These are phyloP conservation scores for Caerostris extrusa DNA, from an alignment of 1,140 invertebrate genomes.

Conservation along the genomic window DNA sequence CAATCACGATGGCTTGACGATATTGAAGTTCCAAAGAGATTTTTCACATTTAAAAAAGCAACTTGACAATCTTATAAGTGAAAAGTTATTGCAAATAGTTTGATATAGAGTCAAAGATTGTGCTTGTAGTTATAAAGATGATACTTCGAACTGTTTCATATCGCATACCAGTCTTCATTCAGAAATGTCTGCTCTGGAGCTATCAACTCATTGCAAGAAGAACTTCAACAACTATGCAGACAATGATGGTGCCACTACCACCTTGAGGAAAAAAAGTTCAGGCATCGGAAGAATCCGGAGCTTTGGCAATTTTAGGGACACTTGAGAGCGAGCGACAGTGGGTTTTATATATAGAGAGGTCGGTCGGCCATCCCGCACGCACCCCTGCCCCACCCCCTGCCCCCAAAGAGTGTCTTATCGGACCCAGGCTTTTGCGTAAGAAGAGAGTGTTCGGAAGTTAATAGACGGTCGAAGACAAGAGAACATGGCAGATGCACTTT, in stretches of 20 bases:
- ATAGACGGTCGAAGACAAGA: slow-evolving; percentile 73
- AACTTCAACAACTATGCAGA: neutral
- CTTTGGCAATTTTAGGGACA: slow-evolving; percentile 72
- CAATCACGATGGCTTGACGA: too few species aligned
- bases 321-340: slow-evolving; percentile 62
- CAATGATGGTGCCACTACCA: neutral
- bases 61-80: too few species aligned
- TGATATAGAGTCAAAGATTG: too few species aligned
- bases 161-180: too few species aligned
- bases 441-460: slow-evolving; percentile 62
- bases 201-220: too few species aligned
- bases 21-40: too few species aligned
- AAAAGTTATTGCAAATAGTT: too few species aligned
- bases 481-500: slow-evolving; percentile 56
- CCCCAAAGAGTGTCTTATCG: slow-evolving; percentile 31
- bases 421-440: slow-evolving; percentile 60
- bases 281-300: slow-evolving; percentile 41
- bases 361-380: slow-evolving; percentile 2
- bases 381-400: neutral
- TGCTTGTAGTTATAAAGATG: too few species aligned
- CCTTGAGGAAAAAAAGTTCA: slow-evolving; percentile 37
- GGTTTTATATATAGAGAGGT: slow-evolving; percentile 72
- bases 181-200: too few species aligned
- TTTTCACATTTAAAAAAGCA: too few species aligned
- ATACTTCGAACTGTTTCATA: too few species aligned